Conservation (phyloP, 1,140 invertebrate species). For the Brachystomella parvula region DNA sequence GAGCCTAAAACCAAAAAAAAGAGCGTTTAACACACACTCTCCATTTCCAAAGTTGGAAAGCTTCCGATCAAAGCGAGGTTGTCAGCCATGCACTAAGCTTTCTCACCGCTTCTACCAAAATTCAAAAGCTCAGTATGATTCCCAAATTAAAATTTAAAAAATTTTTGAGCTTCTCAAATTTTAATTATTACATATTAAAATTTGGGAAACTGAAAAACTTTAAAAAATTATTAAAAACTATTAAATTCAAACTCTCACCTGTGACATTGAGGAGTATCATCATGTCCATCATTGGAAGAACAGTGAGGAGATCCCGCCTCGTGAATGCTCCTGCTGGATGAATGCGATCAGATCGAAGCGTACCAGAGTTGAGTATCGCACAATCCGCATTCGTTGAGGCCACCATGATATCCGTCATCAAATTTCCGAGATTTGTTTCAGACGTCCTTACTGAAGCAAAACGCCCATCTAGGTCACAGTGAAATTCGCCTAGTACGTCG, state of each 20-base stretch:
- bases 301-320: slow-evolving; percentile 67
- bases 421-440: slow-evolving; percentile 85
- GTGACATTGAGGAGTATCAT: slow-evolving; percentile 61
- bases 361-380: slow-evolving; percentile 79
- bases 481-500: slow-evolving; percentile 68
- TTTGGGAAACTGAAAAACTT: neutral
- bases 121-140: too few species aligned
- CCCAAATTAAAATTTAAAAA: too few species aligned
- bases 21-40: neutral
- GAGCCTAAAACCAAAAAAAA: slow-evolving; percentile 48
- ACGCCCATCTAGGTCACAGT: slow-evolving; percentile 71
- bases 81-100: too few species aligned
- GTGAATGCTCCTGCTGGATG: slow-evolving; percentile 68
- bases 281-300: slow-evolving; percentile 76
- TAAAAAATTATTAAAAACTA: slow-evolving; percentile 5
- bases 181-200: too few species aligned
- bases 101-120: too few species aligned
- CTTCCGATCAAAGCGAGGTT: too few species aligned
- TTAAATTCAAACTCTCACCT: slow-evolving; percentile 41
- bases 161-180: too few species aligned
- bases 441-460: slow-evolving; percentile 67
- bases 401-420: slow-evolving; percentile 77
- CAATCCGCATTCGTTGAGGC: slow-evolving; percentile 73
- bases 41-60: too few species aligned
- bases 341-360: slow-evolving; percentile 64